Evolutionary conservation across 2,797 vertebrate genomes (phyloP).

Genomic region (Thaleichthys pacificus): DNA sequence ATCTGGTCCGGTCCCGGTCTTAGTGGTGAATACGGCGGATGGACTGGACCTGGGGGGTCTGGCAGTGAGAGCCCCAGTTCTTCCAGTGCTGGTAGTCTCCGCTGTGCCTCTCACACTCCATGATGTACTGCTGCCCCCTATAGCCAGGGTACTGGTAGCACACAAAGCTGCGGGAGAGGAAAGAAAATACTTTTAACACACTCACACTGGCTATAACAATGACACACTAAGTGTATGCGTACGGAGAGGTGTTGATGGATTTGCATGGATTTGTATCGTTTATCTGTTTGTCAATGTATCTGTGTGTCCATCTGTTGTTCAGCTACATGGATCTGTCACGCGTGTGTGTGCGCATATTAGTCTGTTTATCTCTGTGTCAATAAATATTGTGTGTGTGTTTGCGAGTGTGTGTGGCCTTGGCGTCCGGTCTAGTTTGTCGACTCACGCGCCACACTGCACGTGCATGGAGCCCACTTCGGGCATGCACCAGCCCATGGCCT

Average conservation of each 20-base stretch:
- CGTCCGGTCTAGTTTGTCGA: background rate
- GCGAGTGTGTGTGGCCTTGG: background rate
- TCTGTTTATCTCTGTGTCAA: background rate
- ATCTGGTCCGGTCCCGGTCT: constrained; percentile 2
- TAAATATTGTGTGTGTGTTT: constrained; percentile 2
- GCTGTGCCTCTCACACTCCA: constrained; percentile 51
- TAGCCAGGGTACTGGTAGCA: constrained; percentile 63
- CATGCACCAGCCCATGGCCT: constrained; percentile 67
- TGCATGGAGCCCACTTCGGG: constrained; percentile 71
- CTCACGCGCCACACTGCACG: constrained; percentile 63
- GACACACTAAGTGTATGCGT: background rate
- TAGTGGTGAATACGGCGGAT: constrained; percentile 48
- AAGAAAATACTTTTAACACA: background rate
- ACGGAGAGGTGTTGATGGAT: background rate
- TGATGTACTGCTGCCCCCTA: constrained; percentile 60
- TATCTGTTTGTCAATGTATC: background rate
- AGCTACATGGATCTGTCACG: background rate
- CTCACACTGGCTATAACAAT: too few relatives aligned
- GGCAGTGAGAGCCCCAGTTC: constrained; percentile 53
- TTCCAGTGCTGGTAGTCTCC: constrained; percentile 56
- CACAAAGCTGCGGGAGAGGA: constrained; percentile 40
- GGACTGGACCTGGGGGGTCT: constrained; percentile 55
- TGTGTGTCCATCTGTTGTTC: background rate
- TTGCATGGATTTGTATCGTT: background rate
- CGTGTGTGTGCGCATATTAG: constrained; percentile 1